phyloP scores from a whole-genome alignment of 2,888 invertebrate species.

The Cephus pygmeus region DNA sequence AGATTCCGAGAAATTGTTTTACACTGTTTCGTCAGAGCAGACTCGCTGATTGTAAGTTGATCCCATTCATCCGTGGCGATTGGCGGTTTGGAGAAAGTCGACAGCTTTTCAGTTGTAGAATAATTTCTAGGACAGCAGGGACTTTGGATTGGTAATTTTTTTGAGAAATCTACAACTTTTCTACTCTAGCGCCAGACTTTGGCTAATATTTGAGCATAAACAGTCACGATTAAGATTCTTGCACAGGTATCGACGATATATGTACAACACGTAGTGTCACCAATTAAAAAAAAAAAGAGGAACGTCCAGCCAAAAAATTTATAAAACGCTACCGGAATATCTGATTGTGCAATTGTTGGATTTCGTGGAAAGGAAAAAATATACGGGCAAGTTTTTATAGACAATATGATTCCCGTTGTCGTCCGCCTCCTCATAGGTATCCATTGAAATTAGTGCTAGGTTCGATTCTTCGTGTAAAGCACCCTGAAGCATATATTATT shows the following conservation, averaged over 20 bases:
- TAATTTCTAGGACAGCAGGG: background rate
- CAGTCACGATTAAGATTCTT: background rate
- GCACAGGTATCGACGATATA: background rate
- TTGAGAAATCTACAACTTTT: background rate
- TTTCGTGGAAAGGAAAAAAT: background rate
- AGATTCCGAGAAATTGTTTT: background rate
- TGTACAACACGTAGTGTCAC: background rate
- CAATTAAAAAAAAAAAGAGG: background rate
- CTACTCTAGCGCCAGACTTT: background rate
- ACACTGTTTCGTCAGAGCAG: background rate
- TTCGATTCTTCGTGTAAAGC: background rate
- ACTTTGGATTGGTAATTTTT: background rate
- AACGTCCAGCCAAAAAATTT: background rate
- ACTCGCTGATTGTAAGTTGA: background rate
- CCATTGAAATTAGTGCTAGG: background rate
- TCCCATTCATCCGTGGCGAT: background rate
- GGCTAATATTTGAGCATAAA: too few relatives aligned
- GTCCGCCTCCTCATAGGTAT: background rate
- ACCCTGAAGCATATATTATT: too few relatives aligned
- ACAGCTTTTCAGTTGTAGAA: background rate
- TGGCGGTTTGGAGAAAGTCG: background rate
- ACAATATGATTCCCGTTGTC: background rate
- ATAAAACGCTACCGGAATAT: background rate
- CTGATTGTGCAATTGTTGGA: background rate
- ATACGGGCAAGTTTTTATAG: background rate